Percentiles rank a stretch among this genome's conserved stretches.
Evolutionary conservation across 2,797 vertebrate genomes (phyloP).

Genomic region (Premnoplex brunnescens): DNA sequence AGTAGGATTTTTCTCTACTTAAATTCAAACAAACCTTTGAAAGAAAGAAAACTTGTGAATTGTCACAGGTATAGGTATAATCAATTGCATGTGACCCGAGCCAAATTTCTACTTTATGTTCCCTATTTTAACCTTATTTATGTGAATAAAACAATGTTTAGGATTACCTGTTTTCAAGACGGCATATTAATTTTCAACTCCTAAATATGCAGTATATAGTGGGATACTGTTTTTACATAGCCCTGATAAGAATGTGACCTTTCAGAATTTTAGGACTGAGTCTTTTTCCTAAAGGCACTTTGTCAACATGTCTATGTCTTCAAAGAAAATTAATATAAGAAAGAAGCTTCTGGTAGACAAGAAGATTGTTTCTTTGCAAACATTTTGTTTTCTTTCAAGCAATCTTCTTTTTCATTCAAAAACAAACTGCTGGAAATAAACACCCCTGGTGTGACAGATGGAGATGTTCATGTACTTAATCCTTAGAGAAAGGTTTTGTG

Average conservation of each 20-base stretch:
- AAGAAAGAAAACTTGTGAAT: background rate
- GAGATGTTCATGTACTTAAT: background rate
- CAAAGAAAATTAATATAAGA: background rate
- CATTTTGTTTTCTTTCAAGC: background rate
- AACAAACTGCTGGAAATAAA: background rate
- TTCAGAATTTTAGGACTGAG: background rate
- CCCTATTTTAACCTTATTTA: background rate
- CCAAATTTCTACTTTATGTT: background rate
- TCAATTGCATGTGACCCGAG: background rate
- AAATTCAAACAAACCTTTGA: background rate
- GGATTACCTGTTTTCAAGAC: background rate
- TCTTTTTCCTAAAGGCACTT: background rate
- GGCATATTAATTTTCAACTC: background rate
- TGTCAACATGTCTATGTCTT: background rate
- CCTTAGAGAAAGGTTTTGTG: background rate
- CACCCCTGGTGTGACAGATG: background rate
- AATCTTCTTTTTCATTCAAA: background rate
- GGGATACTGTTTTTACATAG: background rate
- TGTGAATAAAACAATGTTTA: background rate
- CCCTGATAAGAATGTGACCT: background rate
- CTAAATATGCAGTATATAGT: background rate
- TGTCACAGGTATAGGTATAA: background rate
- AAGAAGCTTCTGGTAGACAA: background rate
- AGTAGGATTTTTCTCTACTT: background rate
- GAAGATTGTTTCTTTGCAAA: slow-evolving; percentile 21